These are phyloP conservation scores for Dryomyza anilis DNA, from an alignment of 2,888 invertebrate genomes.

Conservation along the genomic window DNA sequence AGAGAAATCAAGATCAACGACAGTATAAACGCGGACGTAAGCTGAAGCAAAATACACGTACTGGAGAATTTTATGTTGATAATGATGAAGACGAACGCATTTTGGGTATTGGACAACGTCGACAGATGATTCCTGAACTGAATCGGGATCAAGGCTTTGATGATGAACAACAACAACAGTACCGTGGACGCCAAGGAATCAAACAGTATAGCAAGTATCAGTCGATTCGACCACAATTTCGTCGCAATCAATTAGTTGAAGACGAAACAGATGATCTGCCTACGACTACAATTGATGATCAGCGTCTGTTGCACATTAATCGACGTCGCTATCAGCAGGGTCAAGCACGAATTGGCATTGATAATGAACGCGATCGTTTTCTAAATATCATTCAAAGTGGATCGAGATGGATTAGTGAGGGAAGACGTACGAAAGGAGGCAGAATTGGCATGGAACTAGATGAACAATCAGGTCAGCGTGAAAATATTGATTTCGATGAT, in stretches of 20 bases:
- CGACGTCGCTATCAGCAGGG: neutral
- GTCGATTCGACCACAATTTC: no score
- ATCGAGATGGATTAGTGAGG: slow-evolving; percentile 31
- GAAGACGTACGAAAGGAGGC: slow-evolving; percentile 14
- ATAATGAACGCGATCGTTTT: slow-evolving; percentile 2
- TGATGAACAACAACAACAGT: no score
- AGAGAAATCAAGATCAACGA: no score
- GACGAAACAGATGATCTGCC: slow-evolving; percentile 7
- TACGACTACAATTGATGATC: slow-evolving; percentile 7
- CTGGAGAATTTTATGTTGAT: no score
- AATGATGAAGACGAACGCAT: no score
- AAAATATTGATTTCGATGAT: neutral
- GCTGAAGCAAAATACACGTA: no score
- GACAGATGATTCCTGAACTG: neutral
- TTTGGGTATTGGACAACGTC: neutral
- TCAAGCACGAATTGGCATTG: neutral
- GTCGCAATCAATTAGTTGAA: no score
- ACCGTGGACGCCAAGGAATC: no score
- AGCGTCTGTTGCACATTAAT: slow-evolving; percentile 8
- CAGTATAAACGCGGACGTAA: no score
- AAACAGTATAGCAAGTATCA: no score
- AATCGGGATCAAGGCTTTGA: no score
- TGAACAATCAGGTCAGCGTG: neutral
- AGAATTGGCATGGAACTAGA: neutral
- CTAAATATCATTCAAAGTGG: slow-evolving; percentile 8